Evolutionary conservation across 2,113 vertebrate species (phyloP).

Genomic region (Hoplias malabaricus): DNA sequence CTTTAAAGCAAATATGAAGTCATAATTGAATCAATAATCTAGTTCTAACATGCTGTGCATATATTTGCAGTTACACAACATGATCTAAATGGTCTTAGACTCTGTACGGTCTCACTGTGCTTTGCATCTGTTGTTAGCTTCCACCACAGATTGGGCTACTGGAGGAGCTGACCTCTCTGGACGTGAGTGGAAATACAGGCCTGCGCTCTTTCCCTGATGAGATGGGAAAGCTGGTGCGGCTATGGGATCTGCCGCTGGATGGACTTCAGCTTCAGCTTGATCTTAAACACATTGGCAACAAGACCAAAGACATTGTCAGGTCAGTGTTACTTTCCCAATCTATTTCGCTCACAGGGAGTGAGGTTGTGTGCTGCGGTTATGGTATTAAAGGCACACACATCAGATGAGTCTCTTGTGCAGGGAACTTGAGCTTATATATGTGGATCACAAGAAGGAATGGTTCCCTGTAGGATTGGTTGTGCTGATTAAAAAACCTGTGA

Average conservation of each 20-base stretch:
- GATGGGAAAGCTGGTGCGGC: conserved; percentile 87
- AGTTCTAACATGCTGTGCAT: no score
- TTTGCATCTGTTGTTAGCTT: conserved; percentile 72
- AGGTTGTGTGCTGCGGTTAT: not conserved
- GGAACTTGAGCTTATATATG: no score
- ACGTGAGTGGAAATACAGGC: conserved; percentile 85
- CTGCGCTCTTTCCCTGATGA: conserved; percentile 91
- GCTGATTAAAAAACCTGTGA: no score
- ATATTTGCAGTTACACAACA: not conserved
- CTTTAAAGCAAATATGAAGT: not conserved
- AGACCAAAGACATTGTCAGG: conserved; percentile 96
- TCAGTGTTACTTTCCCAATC: conserved; percentile 51
- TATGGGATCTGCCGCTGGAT: conserved; percentile 96
- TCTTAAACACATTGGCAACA: conserved; percentile 89
- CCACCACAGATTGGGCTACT: conserved; percentile 89
- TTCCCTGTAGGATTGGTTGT: no score
- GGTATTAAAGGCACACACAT: not conserved
- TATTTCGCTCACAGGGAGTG: not conserved
- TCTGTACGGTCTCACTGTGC: not conserved
- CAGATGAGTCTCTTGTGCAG: no score
- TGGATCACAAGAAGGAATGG: no score
- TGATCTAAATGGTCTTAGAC: not conserved
- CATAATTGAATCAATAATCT: no score
- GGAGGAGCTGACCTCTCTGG: conserved; percentile 89
- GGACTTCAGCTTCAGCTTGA: conserved; percentile 89